A percentile compares a stretch with the other conserved stretches of the same genome.
Evolutionary conservation across 2,888 invertebrate species (phyloP).

Genomic region (Torymus aiolomorphi): DNA sequence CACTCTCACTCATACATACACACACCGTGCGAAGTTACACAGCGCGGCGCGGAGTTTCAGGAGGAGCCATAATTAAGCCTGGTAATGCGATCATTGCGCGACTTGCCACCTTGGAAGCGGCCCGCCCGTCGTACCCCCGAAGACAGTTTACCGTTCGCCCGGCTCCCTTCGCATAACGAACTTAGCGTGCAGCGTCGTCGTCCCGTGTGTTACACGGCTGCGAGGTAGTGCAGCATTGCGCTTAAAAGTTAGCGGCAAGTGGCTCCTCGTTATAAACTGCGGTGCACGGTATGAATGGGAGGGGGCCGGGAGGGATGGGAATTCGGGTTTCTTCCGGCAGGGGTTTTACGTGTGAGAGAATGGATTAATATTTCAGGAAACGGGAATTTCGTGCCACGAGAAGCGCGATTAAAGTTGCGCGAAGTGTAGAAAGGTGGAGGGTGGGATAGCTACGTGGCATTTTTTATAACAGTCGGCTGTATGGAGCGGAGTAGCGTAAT

Average conservation of each 20-base stretch:
- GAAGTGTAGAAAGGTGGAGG: no score
- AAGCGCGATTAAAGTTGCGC: no score
- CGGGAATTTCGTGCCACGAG: no score
- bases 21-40: conserved; percentile 10
- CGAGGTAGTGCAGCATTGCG: background rate
- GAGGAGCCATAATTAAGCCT: conserved; percentile 32
- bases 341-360: no score
- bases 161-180: conserved; percentile 24
- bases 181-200: conserved; percentile 12
- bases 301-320: background rate
- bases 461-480: no score
- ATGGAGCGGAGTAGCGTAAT: no score
- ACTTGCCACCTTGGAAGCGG: conserved; percentile 1
- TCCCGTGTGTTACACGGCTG: no score
- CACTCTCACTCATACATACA: background rate
- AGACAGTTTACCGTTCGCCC: conserved; percentile 15
- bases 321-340: background rate
- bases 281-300: background rate
- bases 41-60: background rate
- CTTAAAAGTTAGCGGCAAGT: conserved; percentile 15
- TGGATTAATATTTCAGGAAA: no score
- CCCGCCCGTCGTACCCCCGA: background rate
- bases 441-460: no score
- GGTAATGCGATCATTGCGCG: conserved; percentile 40
- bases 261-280: background rate